These are phyloP conservation scores for Python bivittatus DNA, from an alignment of 2,113 vertebrate species.

Conservation along the genomic window DNA sequence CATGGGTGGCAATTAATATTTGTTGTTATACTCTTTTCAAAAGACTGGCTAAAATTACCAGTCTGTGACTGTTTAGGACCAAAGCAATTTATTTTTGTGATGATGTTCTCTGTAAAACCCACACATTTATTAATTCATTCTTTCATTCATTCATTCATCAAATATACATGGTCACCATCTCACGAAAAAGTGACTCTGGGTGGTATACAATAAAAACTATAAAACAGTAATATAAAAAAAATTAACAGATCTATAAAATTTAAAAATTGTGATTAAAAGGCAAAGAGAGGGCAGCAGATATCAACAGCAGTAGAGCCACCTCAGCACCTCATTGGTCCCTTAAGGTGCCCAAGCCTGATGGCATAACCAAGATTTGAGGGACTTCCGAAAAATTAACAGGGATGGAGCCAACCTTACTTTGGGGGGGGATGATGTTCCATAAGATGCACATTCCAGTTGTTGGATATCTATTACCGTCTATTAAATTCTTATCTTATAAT, in stretches of 20 bases:
- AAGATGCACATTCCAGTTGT: neutral
- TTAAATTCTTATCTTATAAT: constrained; percentile 55
- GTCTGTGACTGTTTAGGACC: constrained; percentile 22
- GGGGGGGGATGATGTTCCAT: neutral
- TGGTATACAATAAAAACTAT: neutral
- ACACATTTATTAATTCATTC: neutral
- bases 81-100: constrained; percentile 31
- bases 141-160: neutral
- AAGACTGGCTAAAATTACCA: constrained; percentile 27
- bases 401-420: neutral
- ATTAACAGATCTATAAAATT: neutral
- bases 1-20: constrained; percentile 62
- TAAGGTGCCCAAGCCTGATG: neutral
- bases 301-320: neutral
- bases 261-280: neutral
- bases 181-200: neutral
- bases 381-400: neutral
- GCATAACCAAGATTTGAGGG: neutral
- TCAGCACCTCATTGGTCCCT: neutral
- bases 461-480: neutral
- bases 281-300: neutral
- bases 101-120: neutral
- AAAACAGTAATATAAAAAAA: neutral
- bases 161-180: neutral
- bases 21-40: constrained; percentile 50